Conservation (phyloP, 1,140 invertebrate species). For the Aphelenchoides fujianensis region DNA sequence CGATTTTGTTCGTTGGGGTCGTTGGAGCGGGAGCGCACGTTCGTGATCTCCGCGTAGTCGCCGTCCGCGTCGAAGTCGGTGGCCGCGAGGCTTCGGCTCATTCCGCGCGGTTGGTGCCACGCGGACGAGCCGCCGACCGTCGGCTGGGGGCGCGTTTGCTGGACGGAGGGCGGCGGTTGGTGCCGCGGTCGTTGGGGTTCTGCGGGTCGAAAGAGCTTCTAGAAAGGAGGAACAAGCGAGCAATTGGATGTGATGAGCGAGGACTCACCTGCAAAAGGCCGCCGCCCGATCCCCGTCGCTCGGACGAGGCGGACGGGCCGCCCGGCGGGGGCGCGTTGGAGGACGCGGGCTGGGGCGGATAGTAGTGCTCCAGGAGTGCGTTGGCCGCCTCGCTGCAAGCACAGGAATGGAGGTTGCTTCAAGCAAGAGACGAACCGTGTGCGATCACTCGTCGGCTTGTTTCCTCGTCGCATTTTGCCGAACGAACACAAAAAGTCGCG, state of each 20-base stretch:
- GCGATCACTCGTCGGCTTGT: background rate
- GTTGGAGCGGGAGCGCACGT: conserved; percentile 25
- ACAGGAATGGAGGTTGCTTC: background rate
- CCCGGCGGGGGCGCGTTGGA: background rate
- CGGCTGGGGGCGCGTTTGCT: background rate
- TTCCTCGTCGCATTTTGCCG: background rate
- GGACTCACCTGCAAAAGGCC: conserved; percentile 16
- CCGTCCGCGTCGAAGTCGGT: conserved; percentile 20
- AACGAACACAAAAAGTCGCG: background rate
- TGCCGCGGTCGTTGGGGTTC: background rate
- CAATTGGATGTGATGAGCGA: too few species aligned
- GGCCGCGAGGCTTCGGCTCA: conserved; percentile 12
- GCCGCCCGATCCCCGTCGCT: conserved; percentile 4
- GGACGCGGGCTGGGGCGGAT: background rate
- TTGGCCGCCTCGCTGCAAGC: background rate
- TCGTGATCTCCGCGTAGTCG: conserved; percentile 24
- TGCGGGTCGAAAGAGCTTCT: conserved; percentile 16
- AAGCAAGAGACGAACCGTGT: background rate
- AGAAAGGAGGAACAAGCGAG: conserved; percentile 3
- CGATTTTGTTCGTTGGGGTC: conserved; percentile 21
- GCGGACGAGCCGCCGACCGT: background rate
- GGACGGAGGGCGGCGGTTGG: background rate
- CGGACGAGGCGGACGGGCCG: background rate
- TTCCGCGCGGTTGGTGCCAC: conserved; percentile 7
- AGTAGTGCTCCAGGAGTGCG: background rate